Base-by-base conservation (phyloP, 2,888 invertebrate genomes). In the Lypha dubia region DNA sequence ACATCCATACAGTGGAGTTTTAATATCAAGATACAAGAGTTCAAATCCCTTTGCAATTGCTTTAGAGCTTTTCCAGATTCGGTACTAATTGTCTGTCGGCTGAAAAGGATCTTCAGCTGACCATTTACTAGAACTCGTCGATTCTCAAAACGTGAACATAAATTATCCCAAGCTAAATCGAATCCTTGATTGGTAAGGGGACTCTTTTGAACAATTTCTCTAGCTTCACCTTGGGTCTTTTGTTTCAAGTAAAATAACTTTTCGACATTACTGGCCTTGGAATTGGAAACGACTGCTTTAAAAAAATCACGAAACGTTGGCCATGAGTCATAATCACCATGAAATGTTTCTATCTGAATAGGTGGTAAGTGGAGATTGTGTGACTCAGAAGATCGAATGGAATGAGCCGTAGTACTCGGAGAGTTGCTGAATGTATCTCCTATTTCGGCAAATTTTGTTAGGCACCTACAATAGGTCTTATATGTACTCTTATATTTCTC, bases 21-120 rank as follows among this genome's bases (percentile, higher is more conserved):
- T 8, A 60, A 20, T 11, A 65, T n/a, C 0, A 17, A n/a, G 15
- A 81, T 38, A 56, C 62, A 68, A 0, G 60, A 53, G 13, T 62
- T 81, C 11, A 81, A 68, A n/a, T 81, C 68, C 5, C 68, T 17
- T 24, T 75, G 68, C 5, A 81, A 28, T 9, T 38, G n/a, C 20
- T 60, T 74, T 1, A 75, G 7, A 9, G 81, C 60, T 1, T 32
- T 68, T 0, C 44, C 70, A 0, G 81, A 75, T 22, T 81, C 74
- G 8, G 35, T 35, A 17, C 1, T 15, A 11, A 74, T 44, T 5
- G 5, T n/a, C 32, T 20, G 28, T 4, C 75, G 28, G 51, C 32
- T 81, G 17, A 75, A 74, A 9, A 75, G 22, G 15, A 49, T 53
- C 1, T 53, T 74, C 28, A 75, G 44, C 22, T 74, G 74, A 1